Conservation (phyloP, 37 sponge, comb jelly and placozoan genomes). For the Bolinopsis microptera region DNA sequence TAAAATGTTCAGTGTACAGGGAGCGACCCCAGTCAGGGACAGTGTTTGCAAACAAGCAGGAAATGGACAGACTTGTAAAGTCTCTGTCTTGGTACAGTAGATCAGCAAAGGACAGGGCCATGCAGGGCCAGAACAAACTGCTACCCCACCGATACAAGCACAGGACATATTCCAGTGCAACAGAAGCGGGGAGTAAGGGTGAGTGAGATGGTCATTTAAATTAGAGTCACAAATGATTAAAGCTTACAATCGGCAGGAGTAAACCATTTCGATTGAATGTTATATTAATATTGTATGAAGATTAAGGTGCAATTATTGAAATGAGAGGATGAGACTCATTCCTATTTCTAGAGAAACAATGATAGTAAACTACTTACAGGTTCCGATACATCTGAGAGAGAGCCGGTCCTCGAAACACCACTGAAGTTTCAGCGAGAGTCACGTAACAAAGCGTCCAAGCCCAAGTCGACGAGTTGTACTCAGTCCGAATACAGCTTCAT, state of each 20-base stretch:
- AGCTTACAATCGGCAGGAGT: too few species aligned
- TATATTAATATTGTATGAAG: too few species aligned
- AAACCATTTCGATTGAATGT: too few species aligned
- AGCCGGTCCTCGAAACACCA: background rate
- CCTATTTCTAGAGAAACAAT: too few species aligned
- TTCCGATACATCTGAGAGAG: background rate
- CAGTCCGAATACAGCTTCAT: background rate
- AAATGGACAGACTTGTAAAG: constrained; percentile 38
- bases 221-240: too few species aligned
- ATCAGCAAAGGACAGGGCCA: constrained; percentile 15
- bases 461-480: background rate
- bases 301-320: too few species aligned
- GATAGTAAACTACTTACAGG: background rate
- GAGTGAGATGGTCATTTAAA: too few species aligned
- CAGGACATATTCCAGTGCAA: background rate
- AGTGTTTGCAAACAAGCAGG: constrained; percentile 28
- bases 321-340: too few species aligned
- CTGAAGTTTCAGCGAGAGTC: background rate
- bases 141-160: constrained; percentile 12
- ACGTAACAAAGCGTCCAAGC: background rate
- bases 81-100: constrained; percentile 55
- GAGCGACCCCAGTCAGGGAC: constrained; percentile 60
- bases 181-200: background rate
- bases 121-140: background rate
- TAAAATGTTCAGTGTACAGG: constrained; percentile 48